These are phyloP conservation scores for Colostygia pectinataria DNA, from an alignment of 2,888 invertebrate genomes.

Conservation along the genomic window DNA sequence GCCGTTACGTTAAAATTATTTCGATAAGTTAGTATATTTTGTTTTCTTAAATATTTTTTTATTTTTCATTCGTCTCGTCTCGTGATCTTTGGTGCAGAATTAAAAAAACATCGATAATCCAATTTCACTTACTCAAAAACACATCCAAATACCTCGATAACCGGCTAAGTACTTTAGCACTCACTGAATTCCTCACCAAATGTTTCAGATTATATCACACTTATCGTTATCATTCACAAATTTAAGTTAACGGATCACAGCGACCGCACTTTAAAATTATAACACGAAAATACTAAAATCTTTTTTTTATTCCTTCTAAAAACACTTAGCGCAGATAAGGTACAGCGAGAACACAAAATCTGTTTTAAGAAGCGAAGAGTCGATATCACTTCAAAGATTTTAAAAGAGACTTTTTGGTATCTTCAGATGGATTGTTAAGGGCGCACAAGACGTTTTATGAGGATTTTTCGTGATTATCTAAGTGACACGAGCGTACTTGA, in stretches of 20 bases:
- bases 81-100: too few species aligned
- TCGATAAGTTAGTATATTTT: too few species aligned
- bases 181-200: constrained; percentile 11
- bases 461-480: constrained; percentile 26
- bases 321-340: constrained; percentile 14
- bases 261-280: constrained; percentile 6
- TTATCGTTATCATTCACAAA: constrained; percentile 12
- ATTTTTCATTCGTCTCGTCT: too few species aligned
- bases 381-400: neutral
- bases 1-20: too few species aligned
- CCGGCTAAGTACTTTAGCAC: neutral
- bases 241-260: constrained; percentile 8
- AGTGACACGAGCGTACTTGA: constrained; percentile 56
- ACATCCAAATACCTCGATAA: constrained; percentile 4
- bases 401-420: too few species aligned
- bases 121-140: constrained; percentile 13
- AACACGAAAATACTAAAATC: constrained; percentile 7
- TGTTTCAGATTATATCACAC: constrained; percentile 5
- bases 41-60: too few species aligned
- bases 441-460: neutral
- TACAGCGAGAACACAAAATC: neutral
- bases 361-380: constrained; percentile 1
- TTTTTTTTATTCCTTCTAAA: neutral
- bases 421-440: too few species aligned
- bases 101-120: too few species aligned